Evolutionary conservation across 53 echinoderm and acorn worm species (phyloP), one percentile per base, ranked within the genome.

Genomic region (Paracentrotus lividus): DNA sequence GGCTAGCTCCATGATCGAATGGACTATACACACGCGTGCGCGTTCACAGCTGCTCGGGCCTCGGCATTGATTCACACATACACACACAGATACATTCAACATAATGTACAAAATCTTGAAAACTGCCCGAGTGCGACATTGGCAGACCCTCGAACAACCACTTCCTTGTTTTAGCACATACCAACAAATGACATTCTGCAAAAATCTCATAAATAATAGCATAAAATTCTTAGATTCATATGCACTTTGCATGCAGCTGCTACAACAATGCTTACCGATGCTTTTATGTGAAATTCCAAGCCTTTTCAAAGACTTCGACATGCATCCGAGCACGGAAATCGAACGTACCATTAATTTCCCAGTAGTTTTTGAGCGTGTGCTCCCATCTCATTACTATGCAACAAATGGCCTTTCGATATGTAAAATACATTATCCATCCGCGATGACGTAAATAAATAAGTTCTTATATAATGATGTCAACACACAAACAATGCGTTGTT

Each of bases 271-370:
- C 92, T 92, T 92, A 92, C 92, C 92, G 92, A 92, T 92, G 92
- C 92, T 92, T 59, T 60, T 56, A 77, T 78, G 92, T 92, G 92
- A 77, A 92, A 92, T 92, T 92, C 92, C 92, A 78, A 78, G 58
- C 92, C 92, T 92, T 92, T 92, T 92, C 77, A 78, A 92, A 78
- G 92, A 92, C 92, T 92, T 92, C 92, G 36, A 56, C 92, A 92
- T 78, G 90, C 92, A 92, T 78, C 92, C 51, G 77, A 92, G 92
- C 92, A 92, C 92, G 92, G 92, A 92, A 92, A 92, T 92, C 58
- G 81, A 75, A 92, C 92, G 92, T 78, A 92, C 92, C 92, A 60
- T 92, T 40, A 75, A 52, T 91, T 92, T 57, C 81, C 92, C n/a
- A n/a, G n/a, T n/a, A n/a, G n/a, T n/a, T n/a, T n/a, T n/a, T n/a